Conservation (phyloP, 2,888 invertebrate genomes). For the Stenolophus ochropezus region DNA sequence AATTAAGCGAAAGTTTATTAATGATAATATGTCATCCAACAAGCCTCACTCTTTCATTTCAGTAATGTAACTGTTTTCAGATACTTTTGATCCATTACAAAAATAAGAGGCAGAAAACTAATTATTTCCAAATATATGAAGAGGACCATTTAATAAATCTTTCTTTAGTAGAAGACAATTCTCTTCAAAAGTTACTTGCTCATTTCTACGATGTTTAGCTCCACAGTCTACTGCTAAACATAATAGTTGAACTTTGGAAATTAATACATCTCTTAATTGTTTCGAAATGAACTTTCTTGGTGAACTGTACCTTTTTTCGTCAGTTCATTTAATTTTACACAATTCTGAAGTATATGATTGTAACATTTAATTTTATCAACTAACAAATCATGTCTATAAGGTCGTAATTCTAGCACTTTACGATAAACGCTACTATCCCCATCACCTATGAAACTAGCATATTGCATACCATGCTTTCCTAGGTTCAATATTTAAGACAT, state of each 20-base stretch:
- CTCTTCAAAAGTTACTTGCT: neutral
- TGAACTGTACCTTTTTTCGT: conserved; percentile 17
- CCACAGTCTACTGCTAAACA: conserved; percentile 15
- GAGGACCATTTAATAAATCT: neutral
- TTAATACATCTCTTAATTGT: conserved; percentile 8
- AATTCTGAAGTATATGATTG: neutral
- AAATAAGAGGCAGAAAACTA: neutral
- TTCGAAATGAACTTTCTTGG: conserved; percentile 7
- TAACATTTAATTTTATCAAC: conserved; percentile 8
- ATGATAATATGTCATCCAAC: too few species aligned
- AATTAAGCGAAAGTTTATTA: too few species aligned
- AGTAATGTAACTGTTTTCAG: neutral
- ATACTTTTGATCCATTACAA: conserved; percentile 1
- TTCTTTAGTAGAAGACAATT: neutral
- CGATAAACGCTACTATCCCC: conserved; percentile 19
- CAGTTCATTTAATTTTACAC: conserved; percentile 7
- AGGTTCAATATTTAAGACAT: neutral
- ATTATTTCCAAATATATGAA: conserved; percentile 11
- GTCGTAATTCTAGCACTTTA: conserved; percentile 2
- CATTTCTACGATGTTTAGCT: conserved; percentile 1
- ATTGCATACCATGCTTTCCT: conserved; percentile 15
- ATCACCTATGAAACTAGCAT: conserved; percentile 17
- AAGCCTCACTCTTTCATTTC: neutral
- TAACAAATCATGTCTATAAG: neutral
- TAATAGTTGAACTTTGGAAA: neutral